Conservation (phyloP, 2,888 invertebrate genomes). For the Thera obeliscata region DNA sequence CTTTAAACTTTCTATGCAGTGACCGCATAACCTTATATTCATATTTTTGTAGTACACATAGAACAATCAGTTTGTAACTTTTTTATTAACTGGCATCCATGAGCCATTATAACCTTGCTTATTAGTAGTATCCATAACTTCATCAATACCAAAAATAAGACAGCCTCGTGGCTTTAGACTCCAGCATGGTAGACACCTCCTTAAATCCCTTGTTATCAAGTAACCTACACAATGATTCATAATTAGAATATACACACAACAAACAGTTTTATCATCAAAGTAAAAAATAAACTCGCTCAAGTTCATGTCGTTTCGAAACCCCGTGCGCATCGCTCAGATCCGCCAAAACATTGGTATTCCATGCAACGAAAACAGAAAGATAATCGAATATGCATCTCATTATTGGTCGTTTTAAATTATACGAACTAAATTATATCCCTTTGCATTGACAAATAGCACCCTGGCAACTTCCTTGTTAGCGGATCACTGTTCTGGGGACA, state of each 20-base stretch:
- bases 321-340: not conserved
- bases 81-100: too few relatives aligned
- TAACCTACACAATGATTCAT: too few relatives aligned
- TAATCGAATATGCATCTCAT: slow-evolving; percentile 80
- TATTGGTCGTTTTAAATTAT: slow-evolving; percentile 76
- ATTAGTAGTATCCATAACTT: too few relatives aligned
- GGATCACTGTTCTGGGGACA: slow-evolving; percentile 66
- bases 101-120: too few relatives aligned
- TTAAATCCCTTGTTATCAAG: too few relatives aligned
- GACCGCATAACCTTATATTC: not conserved
- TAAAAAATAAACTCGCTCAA: not conserved
- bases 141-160: too few relatives aligned
- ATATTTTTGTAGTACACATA: not conserved
- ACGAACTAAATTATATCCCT: slow-evolving; percentile 77
- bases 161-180: too few relatives aligned
- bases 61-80: too few relatives aligned
- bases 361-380: slow-evolving; percentile 44
- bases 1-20: not conserved
- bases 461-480: slow-evolving; percentile 76
- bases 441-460: slow-evolving; percentile 78
- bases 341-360: slow-evolving; percentile 33
- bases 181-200: too few relatives aligned
- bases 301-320: not conserved
- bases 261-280: not conserved
- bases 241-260: too few relatives aligned